These are phyloP conservation scores for Sipha maydis DNA, from an alignment of 2,888 invertebrate species.

Conservation along the genomic window DNA sequence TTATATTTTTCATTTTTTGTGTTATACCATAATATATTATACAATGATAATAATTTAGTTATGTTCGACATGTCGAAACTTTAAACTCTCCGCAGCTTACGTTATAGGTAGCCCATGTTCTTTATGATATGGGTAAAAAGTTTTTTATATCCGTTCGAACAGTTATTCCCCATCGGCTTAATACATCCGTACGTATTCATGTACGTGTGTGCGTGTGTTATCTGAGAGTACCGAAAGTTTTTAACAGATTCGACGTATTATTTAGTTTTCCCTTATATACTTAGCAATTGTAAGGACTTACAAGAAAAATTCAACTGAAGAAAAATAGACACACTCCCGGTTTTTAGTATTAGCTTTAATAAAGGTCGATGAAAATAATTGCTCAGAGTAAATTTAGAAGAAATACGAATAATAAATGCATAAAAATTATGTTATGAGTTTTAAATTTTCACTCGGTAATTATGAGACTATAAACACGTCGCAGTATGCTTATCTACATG, in stretches of 20 bases:
- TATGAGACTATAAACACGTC: too few species aligned
- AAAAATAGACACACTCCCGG: not conserved
- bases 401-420: too few species aligned
- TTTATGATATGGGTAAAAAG: conserved; percentile 4
- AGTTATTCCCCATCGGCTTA: conserved; percentile 1
- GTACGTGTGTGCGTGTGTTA: not conserved
- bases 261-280: not conserved
- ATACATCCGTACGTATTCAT: not conserved
- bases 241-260: not conserved
- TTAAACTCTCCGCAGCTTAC: too few species aligned
- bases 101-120: not conserved
- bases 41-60: not conserved
- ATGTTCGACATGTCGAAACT: not conserved
- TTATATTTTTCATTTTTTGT: too few species aligned
- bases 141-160: not conserved
- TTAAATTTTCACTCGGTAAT: too few species aligned
- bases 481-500: too few species aligned
- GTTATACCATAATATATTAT: too few species aligned
- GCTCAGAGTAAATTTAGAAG: too few species aligned
- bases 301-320: not conserved
- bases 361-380: too few species aligned
- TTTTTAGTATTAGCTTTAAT: not conserved
- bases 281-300: not conserved
- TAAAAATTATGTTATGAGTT: too few species aligned
- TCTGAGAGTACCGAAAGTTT: not conserved